Percentiles rank a stretch among this genome's conserved stretches.
These are phyloP conservation scores for Ariolimax columbianus DNA, from an alignment of 2,888 invertebrate species.

Conservation along the genomic window DNA sequence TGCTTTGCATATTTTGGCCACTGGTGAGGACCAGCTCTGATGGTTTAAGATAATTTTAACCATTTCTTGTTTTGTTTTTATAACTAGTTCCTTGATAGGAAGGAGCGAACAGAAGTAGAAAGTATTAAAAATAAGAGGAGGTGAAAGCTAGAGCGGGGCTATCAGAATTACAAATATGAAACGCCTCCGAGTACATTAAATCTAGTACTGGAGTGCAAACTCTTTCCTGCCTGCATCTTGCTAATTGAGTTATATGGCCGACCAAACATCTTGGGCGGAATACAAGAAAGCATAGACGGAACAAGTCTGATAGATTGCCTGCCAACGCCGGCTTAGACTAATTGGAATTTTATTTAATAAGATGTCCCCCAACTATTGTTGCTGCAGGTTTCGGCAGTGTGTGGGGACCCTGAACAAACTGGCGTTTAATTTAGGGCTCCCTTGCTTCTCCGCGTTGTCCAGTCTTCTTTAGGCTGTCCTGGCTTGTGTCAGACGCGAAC, in stretches of 20 bases:
- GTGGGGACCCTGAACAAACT: conserved; percentile 31
- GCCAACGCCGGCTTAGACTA: conserved; percentile 66
- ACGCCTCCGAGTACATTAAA: conserved; percentile 31
- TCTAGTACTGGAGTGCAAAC: conserved; percentile 23
- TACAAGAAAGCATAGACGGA: conserved; percentile 55
- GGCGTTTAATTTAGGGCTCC: conserved; percentile 41
- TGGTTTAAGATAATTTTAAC: too few species aligned
- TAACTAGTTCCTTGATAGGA: not conserved
- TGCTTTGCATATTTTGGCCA: not conserved
- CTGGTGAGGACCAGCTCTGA: not conserved
- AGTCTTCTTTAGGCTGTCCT: not conserved
- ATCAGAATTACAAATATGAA: conserved; percentile 44
- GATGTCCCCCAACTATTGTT: conserved; percentile 60
- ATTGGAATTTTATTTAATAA: conserved; percentile 74
- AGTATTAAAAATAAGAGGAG: not conserved
- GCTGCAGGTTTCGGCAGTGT: conserved; percentile 14
- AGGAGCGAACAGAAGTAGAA: not conserved
- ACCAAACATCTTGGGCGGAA: conserved; percentile 59
- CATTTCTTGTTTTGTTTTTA: too few species aligned
- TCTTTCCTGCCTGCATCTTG: not conserved
- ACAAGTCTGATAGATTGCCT: conserved; percentile 70
- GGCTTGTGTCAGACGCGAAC: conserved; percentile 17
- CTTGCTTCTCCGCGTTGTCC: conserved; percentile 10
- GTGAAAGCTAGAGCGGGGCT: not conserved
- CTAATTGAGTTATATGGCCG: conserved; percentile 49